phyloP scores from a whole-genome alignment of 35 echinoderm and acorn worm species.

The Heliocidaris erythrogramma region DNA sequence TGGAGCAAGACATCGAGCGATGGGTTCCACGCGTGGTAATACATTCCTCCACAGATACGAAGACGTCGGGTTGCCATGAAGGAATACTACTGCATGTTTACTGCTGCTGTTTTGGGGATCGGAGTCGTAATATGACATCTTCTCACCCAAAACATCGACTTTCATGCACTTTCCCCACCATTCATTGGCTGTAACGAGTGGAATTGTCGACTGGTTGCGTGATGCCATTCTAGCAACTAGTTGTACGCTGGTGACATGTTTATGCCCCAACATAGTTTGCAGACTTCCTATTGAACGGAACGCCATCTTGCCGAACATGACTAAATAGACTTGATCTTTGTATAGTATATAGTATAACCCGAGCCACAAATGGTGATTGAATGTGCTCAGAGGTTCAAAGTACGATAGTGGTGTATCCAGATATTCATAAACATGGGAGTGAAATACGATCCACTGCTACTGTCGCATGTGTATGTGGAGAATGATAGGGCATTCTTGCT shows the following conservation, averaged over 20 bases:
- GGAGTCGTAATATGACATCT: conserved; percentile 92
- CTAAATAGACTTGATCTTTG: not conserved
- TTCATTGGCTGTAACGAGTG: conserved; percentile 58
- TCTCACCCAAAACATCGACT: conserved; percentile 65
- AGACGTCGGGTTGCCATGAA: conserved; percentile 94
- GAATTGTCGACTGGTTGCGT: not conserved
- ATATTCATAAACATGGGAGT: no score
- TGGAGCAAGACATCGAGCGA: conserved; percentile 78
- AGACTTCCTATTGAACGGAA: not conserved
- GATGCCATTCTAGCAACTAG: not conserved
- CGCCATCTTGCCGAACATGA: not conserved
- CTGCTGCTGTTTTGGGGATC: conserved; percentile 56
- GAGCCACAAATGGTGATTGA: no score
- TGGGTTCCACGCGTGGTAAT: conserved; percentile 71
- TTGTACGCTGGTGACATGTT: not conserved
- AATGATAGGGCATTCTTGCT: no score
- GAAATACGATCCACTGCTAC: no score
- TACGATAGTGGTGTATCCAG: no score
- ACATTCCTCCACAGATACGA: conserved; percentile 92
- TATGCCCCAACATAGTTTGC: not conserved
- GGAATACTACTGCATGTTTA: conserved; percentile 58
- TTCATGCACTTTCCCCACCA: conserved; percentile 73
- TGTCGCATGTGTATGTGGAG: no score
- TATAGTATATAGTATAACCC: no score
- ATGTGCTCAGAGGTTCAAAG: no score